Evolutionary conservation across 2,797 vertebrate species (phyloP).

Genomic region (Echeneis naucrates): DNA sequence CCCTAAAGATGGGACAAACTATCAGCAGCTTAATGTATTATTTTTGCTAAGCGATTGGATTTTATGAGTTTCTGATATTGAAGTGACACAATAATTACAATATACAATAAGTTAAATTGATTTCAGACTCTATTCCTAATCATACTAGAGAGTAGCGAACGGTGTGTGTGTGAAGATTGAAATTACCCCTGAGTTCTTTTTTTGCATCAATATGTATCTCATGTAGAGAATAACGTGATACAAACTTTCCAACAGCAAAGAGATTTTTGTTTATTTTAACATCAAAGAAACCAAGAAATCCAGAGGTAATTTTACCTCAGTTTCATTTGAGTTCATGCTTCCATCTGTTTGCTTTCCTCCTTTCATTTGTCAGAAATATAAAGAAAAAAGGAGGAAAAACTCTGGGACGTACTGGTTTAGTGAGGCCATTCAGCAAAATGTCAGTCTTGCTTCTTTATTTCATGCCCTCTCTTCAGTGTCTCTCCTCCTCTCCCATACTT

Average conservation of each 20-base stretch:
- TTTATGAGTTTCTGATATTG: too few species aligned
- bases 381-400: conserved; percentile 1
- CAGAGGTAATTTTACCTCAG: conserved; percentile 14
- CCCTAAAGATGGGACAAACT: too few species aligned
- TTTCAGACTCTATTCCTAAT: too few species aligned
- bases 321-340: background rate
- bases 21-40: too few species aligned
- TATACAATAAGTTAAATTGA: too few species aligned
- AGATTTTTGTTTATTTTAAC: background rate
- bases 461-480: conserved; percentile 14
- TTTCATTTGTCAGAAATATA: conserved; percentile 31
- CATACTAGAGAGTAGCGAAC: rapidly evolving
- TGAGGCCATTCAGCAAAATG: conserved; percentile 33
- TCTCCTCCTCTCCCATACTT: background rate
- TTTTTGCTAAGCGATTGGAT: too few species aligned
- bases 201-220: background rate
- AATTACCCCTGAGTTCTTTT: background rate
- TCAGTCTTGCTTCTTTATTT: conserved; percentile 15
- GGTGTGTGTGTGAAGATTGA: background rate
- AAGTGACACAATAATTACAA: too few species aligned
- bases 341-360: background rate
- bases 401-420: conserved; percentile 4
- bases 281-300: background rate
- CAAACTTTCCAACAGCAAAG: background rate
- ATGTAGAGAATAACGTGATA: background rate